Evolutionary conservation across 2,888 invertebrate species (phyloP), one percentile per base, ranked within the genome.

Genomic region (Orthosia incerta): DNA sequence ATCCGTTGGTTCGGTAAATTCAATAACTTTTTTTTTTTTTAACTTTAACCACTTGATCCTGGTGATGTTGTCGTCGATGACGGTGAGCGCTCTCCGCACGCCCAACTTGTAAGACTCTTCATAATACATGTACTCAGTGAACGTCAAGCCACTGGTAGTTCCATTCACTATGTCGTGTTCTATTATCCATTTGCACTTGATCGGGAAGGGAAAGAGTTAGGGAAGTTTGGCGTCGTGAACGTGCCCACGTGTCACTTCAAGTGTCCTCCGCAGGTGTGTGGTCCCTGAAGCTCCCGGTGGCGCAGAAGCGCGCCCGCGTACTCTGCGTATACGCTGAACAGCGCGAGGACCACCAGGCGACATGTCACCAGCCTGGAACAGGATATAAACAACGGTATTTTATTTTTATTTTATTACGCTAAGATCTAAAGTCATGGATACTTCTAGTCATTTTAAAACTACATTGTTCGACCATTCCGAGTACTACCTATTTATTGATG

Each of bases 191-290:
- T 97, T 97, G 92, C 99, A 99, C 85, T 97, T 97, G 79, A 99
- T 97, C n/a, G 97, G 96, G 92, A 99, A 99, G 97, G 96, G 92
- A 99, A 99, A 31, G 97, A 97, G 75, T 97, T 96, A 0, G 99
- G 99, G 91, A 99, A 99, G 91, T 98, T 97, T 0, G 99, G 99
- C n/a, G 98, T 98, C 80, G 98, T 97, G 64, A 99, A 97, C 71
- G 97, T 94, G 55, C 98, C 98, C 62, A 97, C 96, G 11, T 97
- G 96, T 11, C 97, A 97, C 59, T 97, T 97, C 63, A 98, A 94
- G 26, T 97, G 96, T 16, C 97, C 98, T 3, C 98, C 98, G 88
- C 98, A 98, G 60, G 93, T 91, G 77, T 95, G 94, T 2, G 95
- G 94, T 2, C 94, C 94, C 71, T 94, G 71, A 39, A 69, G 56